A percentile compares a stretch with the other conserved stretches of the same genome.
phyloP scores from a whole-genome alignment of 1,140 invertebrate species.

The Drosophila elegans region DNA sequence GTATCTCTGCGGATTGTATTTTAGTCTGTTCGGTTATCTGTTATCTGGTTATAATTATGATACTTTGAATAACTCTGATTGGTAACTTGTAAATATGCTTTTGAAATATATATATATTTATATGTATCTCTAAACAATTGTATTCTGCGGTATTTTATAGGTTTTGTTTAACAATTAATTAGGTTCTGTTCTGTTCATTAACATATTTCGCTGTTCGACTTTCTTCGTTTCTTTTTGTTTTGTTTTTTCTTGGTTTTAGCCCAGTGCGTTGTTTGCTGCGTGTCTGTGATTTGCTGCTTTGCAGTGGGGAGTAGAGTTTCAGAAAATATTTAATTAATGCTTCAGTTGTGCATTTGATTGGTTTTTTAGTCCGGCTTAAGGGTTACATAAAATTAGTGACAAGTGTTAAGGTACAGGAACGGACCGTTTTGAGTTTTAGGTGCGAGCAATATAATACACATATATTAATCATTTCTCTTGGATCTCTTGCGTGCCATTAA shows the following conservation, averaged over 20 bases:
- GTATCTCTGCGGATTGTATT: constrained; percentile 30
- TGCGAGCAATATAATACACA: constrained; percentile 45
- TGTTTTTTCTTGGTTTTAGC: constrained; percentile 56
- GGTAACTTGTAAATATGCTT: constrained; percentile 78
- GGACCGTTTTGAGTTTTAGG: constrained; percentile 49
- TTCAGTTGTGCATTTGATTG: constrained; percentile 26
- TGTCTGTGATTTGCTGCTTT: constrained; percentile 59
- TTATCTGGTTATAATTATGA: constrained; percentile 52
- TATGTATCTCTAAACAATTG: constrained; percentile 57
- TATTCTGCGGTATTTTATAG: constrained; percentile 40
- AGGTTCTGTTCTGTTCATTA: constrained; percentile 58
- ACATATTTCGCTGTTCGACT: constrained; percentile 69
- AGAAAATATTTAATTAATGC: constrained; percentile 62
- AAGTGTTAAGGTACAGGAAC: constrained; percentile 68
- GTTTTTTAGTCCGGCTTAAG: constrained; percentile 32
- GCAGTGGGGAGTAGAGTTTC: constrained; percentile 64
- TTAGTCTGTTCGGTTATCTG: constrained; percentile 53
- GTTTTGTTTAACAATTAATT: constrained; percentile 76
- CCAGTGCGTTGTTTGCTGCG: constrained; percentile 66
- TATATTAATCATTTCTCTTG: constrained; percentile 16
- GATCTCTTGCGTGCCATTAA: constrained; percentile 20
- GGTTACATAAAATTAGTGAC: constrained; percentile 60
- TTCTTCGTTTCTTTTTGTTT: constrained; percentile 44
- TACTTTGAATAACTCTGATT: constrained; percentile 68
- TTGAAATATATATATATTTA: constrained; percentile 45